A percentile compares a stretch with the other conserved stretches of the same genome.
Evolutionary conservation across 2,888 invertebrate genomes (phyloP).

Genomic region (Ceratothoa steindachneri): DNA sequence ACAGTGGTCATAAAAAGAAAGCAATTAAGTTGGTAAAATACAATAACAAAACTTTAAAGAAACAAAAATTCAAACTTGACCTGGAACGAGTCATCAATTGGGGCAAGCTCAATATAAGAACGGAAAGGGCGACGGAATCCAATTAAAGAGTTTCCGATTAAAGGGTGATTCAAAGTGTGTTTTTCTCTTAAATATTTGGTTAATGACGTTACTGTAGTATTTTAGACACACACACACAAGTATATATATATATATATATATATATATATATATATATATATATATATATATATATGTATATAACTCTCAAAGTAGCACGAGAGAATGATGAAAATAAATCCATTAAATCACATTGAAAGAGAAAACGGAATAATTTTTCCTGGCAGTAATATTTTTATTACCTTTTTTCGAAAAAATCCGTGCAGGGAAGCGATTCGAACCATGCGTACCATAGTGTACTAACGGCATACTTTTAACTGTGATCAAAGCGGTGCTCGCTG

Average conservation of each 20-base stretch:
- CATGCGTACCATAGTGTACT: no score
- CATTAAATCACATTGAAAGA: no score
- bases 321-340: no score
- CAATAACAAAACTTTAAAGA: background rate
- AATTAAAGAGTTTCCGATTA: background rate
- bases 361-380: no score
- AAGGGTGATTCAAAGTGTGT: background rate
- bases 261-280: constrained; percentile 17
- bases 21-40: background rate
- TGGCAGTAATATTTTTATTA: no score
- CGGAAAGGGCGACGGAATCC: background rate
- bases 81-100: background rate
- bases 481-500: no score
- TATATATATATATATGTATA: constrained; percentile 14
- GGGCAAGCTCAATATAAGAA: background rate
- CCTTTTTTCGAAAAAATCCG: no score
- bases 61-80: background rate
- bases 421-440: no score
- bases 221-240: no score
- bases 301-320: no score
- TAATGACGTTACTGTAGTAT: background rate
- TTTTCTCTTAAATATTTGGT: background rate
- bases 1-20: no score
- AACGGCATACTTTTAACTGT: no score
- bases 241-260: constrained; percentile 15